phyloP scores from a whole-genome alignment of 2,113 vertebrate genomes.

The Gobiocypris rarus region DNA sequence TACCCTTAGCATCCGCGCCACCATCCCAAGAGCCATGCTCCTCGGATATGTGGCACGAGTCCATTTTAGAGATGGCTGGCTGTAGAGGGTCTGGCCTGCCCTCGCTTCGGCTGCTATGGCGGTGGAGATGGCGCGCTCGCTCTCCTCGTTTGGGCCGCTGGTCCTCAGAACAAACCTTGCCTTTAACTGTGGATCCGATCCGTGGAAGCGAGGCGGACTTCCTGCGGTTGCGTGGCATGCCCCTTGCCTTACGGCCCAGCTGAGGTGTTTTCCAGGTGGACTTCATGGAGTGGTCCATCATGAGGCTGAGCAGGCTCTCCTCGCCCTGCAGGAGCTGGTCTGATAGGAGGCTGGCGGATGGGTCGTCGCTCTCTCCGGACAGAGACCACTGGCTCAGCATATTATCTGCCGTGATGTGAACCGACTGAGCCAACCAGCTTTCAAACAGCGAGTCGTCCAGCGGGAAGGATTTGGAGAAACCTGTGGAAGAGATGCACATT shows the following conservation, averaged over 20 bases:
- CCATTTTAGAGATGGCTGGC: constrained; percentile 79
- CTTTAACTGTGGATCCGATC: constrained; percentile 49
- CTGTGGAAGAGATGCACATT: constrained; percentile 66
- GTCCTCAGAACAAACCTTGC: constrained; percentile 46
- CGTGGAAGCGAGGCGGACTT: constrained; percentile 20
- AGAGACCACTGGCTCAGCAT: constrained; percentile 95
- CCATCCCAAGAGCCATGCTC: constrained; percentile 62
- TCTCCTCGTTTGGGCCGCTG: constrained; percentile 62
- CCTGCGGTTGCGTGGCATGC: constrained; percentile 76
- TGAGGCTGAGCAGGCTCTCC: constrained; percentile 92
- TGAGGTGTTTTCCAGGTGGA: constrained; percentile 87
- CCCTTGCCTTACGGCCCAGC: constrained; percentile 81
- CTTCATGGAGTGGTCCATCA: constrained; percentile 93
- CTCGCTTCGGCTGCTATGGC: constrained; percentile 65
- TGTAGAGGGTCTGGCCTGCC: constrained; percentile 71
- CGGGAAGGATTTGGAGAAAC: constrained; percentile 90
- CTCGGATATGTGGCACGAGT: constrained; percentile 79
- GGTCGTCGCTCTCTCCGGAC: constrained; percentile 82
- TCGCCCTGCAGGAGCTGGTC: constrained; percentile 93
- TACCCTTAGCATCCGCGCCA: constrained; percentile 60
- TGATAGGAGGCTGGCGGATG: constrained; percentile 85
- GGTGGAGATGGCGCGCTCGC: constrained; percentile 49
- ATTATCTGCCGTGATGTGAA: constrained; percentile 94
- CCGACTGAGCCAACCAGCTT: constrained; percentile 94
- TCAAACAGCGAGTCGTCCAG: constrained; percentile 93